Conservation (phyloP, 2,113 vertebrate genomes). For the Pelmatolapia mariae region DNA sequence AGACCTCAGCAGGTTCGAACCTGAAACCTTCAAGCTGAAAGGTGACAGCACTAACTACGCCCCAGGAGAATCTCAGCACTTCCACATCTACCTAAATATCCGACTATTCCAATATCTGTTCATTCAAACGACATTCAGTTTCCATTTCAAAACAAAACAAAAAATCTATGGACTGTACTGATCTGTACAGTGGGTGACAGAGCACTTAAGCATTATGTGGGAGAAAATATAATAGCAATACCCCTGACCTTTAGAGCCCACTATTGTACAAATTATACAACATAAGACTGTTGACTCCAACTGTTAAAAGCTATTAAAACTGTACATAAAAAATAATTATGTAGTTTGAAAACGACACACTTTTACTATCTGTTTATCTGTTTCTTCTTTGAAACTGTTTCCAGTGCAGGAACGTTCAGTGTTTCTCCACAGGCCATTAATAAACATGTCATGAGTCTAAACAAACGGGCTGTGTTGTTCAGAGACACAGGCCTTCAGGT, state of each 20-base stretch:
- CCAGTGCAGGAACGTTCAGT: not conserved
- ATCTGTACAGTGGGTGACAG: not conserved
- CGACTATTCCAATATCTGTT: not conserved
- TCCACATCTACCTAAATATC: not conserved
- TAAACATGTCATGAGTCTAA: not conserved
- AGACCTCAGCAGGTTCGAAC: not conserved
- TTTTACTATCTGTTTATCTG: not conserved
- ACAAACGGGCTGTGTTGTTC: slow-evolving; percentile 13
- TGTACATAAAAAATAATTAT: not conserved
- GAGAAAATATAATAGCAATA: not conserved
- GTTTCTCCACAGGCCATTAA: not conserved
- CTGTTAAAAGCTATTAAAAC: not conserved
- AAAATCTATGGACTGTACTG: not conserved
- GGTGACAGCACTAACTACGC: not conserved
- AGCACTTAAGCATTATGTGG: not conserved
- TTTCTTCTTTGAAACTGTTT: not conserved
- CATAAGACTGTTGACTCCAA: not conserved
- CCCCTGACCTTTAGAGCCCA: not conserved
- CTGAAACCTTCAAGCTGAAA: not conserved
- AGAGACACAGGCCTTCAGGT: slow-evolving; percentile 5
- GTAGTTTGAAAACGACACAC: not conserved
- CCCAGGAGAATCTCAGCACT: not conserved
- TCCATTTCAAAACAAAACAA: not conserved
- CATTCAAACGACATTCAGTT: not conserved
- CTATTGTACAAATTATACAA: not conserved